phyloP scores from a whole-genome alignment of 2,888 invertebrate genomes.

The Agriopis marginaria region DNA sequence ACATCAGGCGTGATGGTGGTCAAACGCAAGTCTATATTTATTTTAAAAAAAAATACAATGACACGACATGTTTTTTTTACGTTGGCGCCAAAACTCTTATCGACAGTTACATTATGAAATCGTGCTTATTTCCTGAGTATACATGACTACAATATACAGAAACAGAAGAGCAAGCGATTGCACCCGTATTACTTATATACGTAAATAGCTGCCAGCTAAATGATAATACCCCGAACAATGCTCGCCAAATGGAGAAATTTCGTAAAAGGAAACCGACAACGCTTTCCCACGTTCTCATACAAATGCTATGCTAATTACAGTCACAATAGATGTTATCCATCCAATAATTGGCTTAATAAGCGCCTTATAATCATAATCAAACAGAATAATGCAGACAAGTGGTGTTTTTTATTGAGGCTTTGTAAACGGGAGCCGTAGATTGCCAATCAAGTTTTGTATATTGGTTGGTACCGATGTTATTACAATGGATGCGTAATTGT shows the following conservation, averaged over 20 bases:
- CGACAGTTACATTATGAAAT: too few relatives aligned
- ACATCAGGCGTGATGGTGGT: too few relatives aligned
- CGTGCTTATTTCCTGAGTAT: too few relatives aligned
- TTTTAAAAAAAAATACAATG: too few relatives aligned
- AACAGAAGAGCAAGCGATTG: background rate
- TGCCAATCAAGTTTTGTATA: conserved; percentile 65
- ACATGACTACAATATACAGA: background rate
- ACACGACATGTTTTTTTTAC: too few relatives aligned
- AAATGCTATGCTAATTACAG: conserved; percentile 43
- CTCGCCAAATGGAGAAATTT: conserved; percentile 43
- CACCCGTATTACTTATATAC: conserved; percentile 9
- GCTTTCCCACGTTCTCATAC: conserved; percentile 42
- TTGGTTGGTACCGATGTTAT: conserved; percentile 52
- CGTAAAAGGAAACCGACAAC: conserved; percentile 21
- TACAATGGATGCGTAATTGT: conserved; percentile 69
- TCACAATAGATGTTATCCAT: conserved; percentile 70
- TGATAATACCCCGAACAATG: conserved; percentile 52
- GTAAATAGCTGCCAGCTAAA: conserved; percentile 43
- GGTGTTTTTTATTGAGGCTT: conserved; percentile 59
- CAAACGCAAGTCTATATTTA: too few relatives aligned
- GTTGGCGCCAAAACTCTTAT: too few relatives aligned
- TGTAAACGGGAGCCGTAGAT: conserved; percentile 62
- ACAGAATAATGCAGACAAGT: conserved; percentile 71
- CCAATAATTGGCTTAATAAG: conserved; percentile 81
- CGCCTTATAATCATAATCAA: conserved; percentile 76